Evolutionary conservation across 2,113 vertebrate species (phyloP).

Genomic region (Anas platyrhynchos): DNA sequence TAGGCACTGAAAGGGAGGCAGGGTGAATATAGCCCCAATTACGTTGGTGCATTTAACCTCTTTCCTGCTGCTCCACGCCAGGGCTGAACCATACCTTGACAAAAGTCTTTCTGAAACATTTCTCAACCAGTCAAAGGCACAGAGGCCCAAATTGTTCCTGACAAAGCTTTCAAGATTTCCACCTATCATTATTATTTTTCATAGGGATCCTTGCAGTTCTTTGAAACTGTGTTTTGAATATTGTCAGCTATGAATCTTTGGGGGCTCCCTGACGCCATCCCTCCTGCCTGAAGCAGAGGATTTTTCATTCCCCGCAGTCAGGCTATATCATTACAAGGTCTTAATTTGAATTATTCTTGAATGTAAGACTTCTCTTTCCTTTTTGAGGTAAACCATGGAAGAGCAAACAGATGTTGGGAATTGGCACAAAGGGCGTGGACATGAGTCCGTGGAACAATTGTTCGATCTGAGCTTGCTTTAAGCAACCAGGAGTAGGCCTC

Average conservation of each 20-base stretch:
- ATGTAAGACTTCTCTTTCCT: background rate
- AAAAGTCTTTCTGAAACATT: background rate
- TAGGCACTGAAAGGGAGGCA: background rate
- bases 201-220: background rate
- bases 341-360: background rate
- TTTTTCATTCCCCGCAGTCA: background rate
- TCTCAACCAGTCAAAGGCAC: background rate
- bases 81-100: fast-evolving
- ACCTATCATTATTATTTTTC: fast-evolving
- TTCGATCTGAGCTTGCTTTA: too few relatives aligned
- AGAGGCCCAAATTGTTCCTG: background rate
- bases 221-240: background rate
- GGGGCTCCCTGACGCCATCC: background rate
- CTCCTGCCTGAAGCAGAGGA: background rate
- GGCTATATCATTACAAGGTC: background rate
- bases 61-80: background rate
- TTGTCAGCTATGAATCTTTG: background rate
- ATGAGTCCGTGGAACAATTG: too few relatives aligned
- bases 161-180: background rate
- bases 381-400: background rate
- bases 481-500: too few relatives aligned
- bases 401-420: background rate
- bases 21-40: background rate
- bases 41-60: background rate
- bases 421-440: too few relatives aligned